phyloP scores from a whole-genome alignment of 2,797 vertebrate genomes.

The Chaetophractus vellerosus region DNA sequence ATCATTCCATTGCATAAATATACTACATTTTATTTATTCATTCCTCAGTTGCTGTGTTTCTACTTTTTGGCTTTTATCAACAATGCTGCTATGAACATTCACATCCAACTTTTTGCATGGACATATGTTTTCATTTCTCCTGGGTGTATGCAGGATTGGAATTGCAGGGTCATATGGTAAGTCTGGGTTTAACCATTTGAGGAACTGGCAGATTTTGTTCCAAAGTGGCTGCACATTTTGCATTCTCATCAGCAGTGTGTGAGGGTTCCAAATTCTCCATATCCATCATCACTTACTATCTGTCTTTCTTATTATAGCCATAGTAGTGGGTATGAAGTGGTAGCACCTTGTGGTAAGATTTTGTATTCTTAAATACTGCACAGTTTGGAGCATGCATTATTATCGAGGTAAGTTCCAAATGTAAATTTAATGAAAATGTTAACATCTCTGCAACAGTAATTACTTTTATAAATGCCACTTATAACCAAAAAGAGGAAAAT shows the following conservation, averaged over 20 bases:
- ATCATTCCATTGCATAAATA: not conserved
- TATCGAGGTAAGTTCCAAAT: not conserved
- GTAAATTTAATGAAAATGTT: not conserved
- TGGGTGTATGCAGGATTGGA: fast-evolving
- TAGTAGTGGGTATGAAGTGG: not conserved
- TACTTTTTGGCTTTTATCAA: not conserved
- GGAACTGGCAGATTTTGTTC: no score
- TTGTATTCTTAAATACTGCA: not conserved
- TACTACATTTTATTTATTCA: not conserved
- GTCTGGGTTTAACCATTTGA: no score
- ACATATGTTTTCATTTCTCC: not conserved
- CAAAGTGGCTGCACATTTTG: no score
- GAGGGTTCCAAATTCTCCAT: not conserved
- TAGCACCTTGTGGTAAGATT: not conserved
- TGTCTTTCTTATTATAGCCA: not conserved
- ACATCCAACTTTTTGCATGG: not conserved
- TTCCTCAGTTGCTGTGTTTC: no score
- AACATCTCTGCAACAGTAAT: not conserved
- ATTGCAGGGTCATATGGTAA: not conserved
- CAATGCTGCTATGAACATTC: not conserved
- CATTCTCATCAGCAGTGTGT: no score
- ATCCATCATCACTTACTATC: not conserved
- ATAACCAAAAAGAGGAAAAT: not conserved
- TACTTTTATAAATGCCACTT: not conserved
- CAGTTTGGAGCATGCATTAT: not conserved